Conservation (phyloP, 2,888 invertebrate species). For the Achlya flavicornis region DNA sequence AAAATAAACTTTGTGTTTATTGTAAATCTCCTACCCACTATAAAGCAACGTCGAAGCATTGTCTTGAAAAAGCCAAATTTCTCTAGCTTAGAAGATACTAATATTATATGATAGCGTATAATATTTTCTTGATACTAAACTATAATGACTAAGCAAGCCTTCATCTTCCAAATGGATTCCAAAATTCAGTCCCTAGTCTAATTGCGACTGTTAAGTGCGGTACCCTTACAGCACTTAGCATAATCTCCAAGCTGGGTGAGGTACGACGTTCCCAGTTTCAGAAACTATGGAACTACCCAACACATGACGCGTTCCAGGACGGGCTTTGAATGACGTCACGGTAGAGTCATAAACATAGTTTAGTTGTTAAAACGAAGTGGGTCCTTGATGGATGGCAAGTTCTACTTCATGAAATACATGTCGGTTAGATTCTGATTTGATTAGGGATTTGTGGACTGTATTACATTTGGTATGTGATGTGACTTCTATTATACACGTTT, state of each 20-base stretch:
- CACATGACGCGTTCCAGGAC: background rate
- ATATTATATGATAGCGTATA: too few species aligned
- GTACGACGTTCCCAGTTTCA: background rate
- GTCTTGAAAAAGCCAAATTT: too few species aligned
- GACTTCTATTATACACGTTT: background rate
- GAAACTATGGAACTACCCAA: background rate
- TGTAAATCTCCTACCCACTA: too few species aligned
- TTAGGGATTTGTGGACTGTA: background rate
- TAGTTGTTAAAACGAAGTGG: conserved; percentile 8
- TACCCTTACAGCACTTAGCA: background rate
- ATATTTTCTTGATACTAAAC: background rate
- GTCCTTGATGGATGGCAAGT: background rate
- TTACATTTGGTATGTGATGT: background rate
- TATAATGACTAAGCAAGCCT: background rate
- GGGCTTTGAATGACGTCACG: conserved; percentile 8
- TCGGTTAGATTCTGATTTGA: conserved; percentile 1
- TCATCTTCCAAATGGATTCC: background rate
- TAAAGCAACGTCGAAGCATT: too few species aligned
- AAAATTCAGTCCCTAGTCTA: background rate
- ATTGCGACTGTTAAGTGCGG: background rate
- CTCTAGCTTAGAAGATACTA: too few species aligned
- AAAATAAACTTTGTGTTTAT: background rate
- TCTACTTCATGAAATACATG: background rate
- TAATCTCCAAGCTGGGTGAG: background rate
- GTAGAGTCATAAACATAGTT: conserved; percentile 6